Base-by-base conservation (phyloP, 2,888 invertebrate species). In the Sarcophaga caerulescens region DNA sequence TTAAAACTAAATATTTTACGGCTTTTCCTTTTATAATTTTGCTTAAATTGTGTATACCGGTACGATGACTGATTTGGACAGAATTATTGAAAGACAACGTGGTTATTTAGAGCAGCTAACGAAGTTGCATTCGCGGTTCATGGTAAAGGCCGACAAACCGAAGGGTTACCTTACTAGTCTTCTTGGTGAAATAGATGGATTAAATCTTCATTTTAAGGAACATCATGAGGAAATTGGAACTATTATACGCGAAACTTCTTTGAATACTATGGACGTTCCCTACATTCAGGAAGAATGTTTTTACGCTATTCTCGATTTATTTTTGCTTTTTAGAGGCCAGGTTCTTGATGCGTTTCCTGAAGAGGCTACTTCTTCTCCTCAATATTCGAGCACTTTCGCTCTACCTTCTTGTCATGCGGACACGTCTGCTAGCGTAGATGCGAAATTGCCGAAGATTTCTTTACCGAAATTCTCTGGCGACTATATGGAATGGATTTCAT, bases 301-400 rank as follows among this genome's bases (percentile, higher is more conserved):
- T 19, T 60, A 60, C 5, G 21, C 60, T 19, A 23, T 60, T 60
- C 1, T 19, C 10, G 60, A 60, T 60, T 60, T 60, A 1, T 21
- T 60, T 60, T 5, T 60, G 60, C 19, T 17, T 60, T 60, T 60
- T n/a, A 60, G 5, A 60, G 60, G 60, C 10, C n/a, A 60, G 5
- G n/a, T 60, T 60, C 17, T 60, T 60, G 60, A 60, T 60, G 60
- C 60, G 17, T 60, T 60, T 17, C 60, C 60, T 60, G 60, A 60
- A 60, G 3, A 19, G 60, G n/a, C 19, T n/a, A 60, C 60, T 19
- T 60, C 60, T 60, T 60, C 60, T 19, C 60, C 60, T 60, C 6
- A 1, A 19, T 21, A 19, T 60, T n/a, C n/a, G n/a, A n/a, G n/a
- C n/a, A n/a, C n/a, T n/a, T n/a, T n/a, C n/a, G 14, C 57, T 57